These are phyloP conservation scores for Drosophila lacteicornis DNA, from an alignment of 1,140 invertebrate species.

Conservation along the genomic window DNA sequence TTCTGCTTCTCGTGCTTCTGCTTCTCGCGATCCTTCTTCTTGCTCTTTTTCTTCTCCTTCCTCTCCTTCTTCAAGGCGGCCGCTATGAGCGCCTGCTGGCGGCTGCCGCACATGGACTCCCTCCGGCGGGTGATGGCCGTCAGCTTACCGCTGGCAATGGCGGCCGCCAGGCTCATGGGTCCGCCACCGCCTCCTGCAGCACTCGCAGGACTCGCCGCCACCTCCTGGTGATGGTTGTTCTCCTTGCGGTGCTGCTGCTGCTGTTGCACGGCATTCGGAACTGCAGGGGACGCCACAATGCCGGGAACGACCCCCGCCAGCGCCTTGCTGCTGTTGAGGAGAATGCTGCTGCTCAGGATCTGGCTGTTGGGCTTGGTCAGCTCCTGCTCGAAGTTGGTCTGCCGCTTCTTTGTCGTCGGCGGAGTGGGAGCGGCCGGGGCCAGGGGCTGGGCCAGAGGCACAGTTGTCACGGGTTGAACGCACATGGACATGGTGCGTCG, in stretches of 20 bases:
- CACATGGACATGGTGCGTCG: slow-evolving; percentile 74
- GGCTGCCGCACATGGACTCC: slow-evolving; percentile 69
- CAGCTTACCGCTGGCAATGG: slow-evolving; percentile 68
- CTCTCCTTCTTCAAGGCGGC: slow-evolving; percentile 71
- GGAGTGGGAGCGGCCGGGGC: neutral
- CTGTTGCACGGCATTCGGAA: slow-evolving; percentile 29
- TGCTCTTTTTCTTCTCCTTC: slow-evolving; percentile 69
- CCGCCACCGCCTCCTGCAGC: slow-evolving; percentile 16
- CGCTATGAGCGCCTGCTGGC: slow-evolving; percentile 64
- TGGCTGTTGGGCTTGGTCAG: slow-evolving; percentile 74
- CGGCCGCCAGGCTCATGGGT: slow-evolving; percentile 63
- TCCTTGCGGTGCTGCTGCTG: slow-evolving; percentile 66
- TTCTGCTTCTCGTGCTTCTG: slow-evolving; percentile 62
- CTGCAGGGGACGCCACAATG: neutral
- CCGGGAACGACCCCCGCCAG: neutral
- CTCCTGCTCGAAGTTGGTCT: slow-evolving; percentile 81
- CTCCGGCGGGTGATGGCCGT: slow-evolving; percentile 50
- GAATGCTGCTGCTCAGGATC: slow-evolving; percentile 72
- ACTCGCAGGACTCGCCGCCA: slow-evolving; percentile 18
- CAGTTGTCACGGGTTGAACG: slow-evolving; percentile 25
- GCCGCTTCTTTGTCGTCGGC: slow-evolving; percentile 63
- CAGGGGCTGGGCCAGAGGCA: neutral
- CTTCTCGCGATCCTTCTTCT: slow-evolving; percentile 75
- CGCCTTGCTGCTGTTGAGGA: slow-evolving; percentile 68
- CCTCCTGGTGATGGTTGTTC: slow-evolving; percentile 60